Evolutionary conservation across 2,113 vertebrate species (phyloP), one percentile per base, ranked within the genome.

Genomic region (Plectropomus leopardus): DNA sequence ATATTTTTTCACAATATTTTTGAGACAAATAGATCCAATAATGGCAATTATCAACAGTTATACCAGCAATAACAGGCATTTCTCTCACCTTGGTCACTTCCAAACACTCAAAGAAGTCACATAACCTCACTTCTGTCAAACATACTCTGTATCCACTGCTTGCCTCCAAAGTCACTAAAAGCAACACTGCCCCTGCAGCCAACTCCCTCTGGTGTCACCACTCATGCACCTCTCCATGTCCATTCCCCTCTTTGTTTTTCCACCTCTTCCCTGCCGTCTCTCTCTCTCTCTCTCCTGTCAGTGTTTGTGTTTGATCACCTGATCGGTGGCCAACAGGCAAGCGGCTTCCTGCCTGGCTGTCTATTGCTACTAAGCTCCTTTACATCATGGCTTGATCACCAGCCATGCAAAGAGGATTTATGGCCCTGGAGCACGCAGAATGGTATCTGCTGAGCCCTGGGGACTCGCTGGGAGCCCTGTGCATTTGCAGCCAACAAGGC

Each of bases 381-480:
- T 94, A 92, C 93, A 90, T 92, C 93, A 90, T n/a, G 88, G 79
- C 86, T 88, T 91, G 91, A 91, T 90, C 89, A 85, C 83, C 76
- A 71, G 85, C 89, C 86, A 90, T 80, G 92, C 88, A 94, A 95
- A 94, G 92, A 94, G 94, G 94, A 95, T 94, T 95, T 95, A 88
- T 91, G 84, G 79, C 86, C 85, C 80, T 82, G 85, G 40, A 89
- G 81, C 82, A 88, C 50, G 54, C 78, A 90, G 81, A 89, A 89
- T 84, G 61, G 82, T 89, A 86, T 78, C 84, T 78, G 82, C 89
- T 85, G 87, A 93, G 73, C 76, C 77, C 78, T 57, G 73, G 84
- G 72, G 78, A 86, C 82, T 80, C 42, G 0, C 66, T 53, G 88
- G 82, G 82, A 86, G 71, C 53, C 82, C 74, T 48, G 45, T 57